Conservation (phyloP, 2,113 vertebrate genomes). For the Neomonachus schauinslandi region DNA sequence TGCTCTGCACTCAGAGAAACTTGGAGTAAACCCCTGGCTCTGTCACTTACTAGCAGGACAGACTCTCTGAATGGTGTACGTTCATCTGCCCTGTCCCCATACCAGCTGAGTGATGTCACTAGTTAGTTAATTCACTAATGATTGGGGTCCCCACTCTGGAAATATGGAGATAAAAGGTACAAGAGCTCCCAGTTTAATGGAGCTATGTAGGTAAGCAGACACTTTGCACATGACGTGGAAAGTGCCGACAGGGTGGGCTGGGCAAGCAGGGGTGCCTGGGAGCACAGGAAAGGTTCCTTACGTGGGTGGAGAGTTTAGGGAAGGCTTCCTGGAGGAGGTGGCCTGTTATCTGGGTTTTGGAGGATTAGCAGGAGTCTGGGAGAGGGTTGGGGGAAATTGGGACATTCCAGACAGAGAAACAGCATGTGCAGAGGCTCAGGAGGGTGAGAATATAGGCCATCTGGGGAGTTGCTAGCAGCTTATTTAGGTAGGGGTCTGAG, state of each 20-base stretch:
- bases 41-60: no score
- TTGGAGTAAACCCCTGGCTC: not conserved
- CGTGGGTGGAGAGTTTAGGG: not conserved
- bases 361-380: not conserved
- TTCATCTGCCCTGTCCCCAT: not conserved
- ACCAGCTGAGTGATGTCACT: not conserved
- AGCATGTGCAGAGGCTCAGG: not conserved
- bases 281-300: not conserved
- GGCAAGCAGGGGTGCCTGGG: no score
- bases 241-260: not conserved
- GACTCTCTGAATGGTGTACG: not conserved
- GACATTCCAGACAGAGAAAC: not conserved
- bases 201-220: not conserved
- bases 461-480: not conserved
- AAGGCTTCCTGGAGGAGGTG: not conserved
- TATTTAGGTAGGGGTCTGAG: not conserved
- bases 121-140: no score
- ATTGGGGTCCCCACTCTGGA: not conserved
- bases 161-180: not conserved
- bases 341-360: not conserved
- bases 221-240: accelerated
- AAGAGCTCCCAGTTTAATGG: not conserved
- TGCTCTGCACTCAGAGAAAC: not conserved
- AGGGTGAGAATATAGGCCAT: accelerated
- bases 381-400: not conserved